Percentiles rank a stretch among this genome's conserved stretches.
These are phyloP conservation scores for Nymphalis io DNA, from an alignment of 1,140 invertebrate genomes.

Conservation along the genomic window DNA sequence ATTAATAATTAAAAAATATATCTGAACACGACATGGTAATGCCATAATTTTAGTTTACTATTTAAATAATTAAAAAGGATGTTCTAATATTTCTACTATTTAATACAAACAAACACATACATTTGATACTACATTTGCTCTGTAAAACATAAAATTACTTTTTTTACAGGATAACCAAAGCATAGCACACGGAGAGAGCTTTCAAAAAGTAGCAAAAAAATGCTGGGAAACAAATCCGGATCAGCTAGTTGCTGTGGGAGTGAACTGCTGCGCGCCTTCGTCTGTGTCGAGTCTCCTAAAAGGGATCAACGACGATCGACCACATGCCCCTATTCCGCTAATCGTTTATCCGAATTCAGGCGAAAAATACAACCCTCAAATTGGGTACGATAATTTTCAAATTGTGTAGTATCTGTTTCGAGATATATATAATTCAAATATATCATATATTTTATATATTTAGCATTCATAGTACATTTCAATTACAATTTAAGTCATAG, in stretches of 20 bases:
- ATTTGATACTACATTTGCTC: not conserved
- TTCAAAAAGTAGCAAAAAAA: conserved; percentile 82
- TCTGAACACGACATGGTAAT: too few species aligned
- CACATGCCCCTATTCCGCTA: conserved; percentile 81
- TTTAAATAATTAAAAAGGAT: too few species aligned
- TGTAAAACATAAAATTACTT: not conserved
- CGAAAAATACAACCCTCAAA: conserved; percentile 84
- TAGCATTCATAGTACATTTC: too few species aligned
- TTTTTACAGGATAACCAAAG: conserved; percentile 82
- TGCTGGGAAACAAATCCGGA: conserved; percentile 84
- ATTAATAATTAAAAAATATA: too few species aligned
- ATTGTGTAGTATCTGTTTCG: not conserved
- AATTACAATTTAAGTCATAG: too few species aligned
- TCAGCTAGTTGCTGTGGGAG: conserved; percentile 89
- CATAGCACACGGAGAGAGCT: conserved; percentile 88
- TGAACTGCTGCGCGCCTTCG: conserved; percentile 89
- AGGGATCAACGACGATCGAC: conserved; percentile 80
- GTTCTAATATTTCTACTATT: too few species aligned
- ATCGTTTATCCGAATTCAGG: conserved; percentile 91
- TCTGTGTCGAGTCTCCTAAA: conserved; percentile 82
- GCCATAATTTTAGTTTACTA: too few species aligned
- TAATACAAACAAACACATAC: not conserved
- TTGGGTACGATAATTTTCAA: conserved; percentile 71
- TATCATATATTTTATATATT: too few species aligned
- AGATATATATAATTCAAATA: too few species aligned